Conservation (phyloP, 2,113 vertebrate genomes). For the Origma solitaria region DNA sequence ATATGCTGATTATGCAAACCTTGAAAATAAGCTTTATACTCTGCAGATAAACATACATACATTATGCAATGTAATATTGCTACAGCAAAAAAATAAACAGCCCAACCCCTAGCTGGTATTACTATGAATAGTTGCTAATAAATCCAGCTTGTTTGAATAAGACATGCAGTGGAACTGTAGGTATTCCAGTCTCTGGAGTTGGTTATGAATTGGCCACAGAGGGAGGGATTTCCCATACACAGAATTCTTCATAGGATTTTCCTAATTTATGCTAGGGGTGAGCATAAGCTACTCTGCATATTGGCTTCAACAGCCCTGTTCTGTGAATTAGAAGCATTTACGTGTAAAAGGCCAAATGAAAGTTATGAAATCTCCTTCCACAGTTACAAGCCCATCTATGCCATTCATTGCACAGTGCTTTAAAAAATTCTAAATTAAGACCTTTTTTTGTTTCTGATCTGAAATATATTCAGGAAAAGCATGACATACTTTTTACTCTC, state of each 20-base stretch:
- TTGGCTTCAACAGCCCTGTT: not conserved
- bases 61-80: not conserved
- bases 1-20: not conserved
- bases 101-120: not conserved
- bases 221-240: not conserved
- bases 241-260: not conserved
- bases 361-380: not conserved
- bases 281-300: not conserved
- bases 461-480: not conserved
- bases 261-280: not conserved
- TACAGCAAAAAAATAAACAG: not conserved
- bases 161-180: not conserved
- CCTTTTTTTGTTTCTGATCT: not conserved
- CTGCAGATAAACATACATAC: not conserved
- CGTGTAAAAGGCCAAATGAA: rapidly evolving
- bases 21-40: not conserved
- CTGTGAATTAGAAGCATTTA: not conserved
- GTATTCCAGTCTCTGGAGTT: not conserved
- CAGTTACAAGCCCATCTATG: not conserved
- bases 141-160: not conserved
- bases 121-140: not conserved
- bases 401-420: not conserved
- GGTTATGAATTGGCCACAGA: not conserved
- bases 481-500: not conserved
- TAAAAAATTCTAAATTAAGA: not conserved